These are phyloP conservation scores for Paratilapia polleni DNA, from an alignment of 2,113 vertebrate genomes.

Conservation along the genomic window DNA sequence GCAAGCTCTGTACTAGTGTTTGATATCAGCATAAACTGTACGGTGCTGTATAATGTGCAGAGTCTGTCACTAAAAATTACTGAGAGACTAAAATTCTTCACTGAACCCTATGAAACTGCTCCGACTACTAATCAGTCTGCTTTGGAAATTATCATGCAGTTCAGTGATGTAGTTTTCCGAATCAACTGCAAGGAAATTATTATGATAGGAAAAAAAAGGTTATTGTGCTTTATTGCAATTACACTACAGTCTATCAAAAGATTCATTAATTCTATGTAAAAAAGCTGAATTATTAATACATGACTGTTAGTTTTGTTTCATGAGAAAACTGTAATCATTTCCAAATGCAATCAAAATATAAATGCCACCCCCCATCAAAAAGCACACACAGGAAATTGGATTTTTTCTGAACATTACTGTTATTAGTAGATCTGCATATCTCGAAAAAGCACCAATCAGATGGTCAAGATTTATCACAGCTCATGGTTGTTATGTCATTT, in stretches of 20 bases:
- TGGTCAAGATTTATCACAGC: neutral
- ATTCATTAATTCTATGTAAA: neutral
- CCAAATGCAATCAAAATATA: neutral
- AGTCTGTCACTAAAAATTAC: constrained; percentile 20
- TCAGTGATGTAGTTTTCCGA: neutral
- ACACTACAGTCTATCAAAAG: neutral
- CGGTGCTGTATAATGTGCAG: constrained; percentile 17
- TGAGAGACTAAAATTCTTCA: neutral
- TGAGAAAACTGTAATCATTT: neutral
- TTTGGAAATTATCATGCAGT: constrained; percentile 10
- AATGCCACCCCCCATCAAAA: neutral
- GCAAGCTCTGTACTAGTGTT: neutral
- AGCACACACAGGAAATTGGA: neutral
- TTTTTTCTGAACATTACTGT: neutral
- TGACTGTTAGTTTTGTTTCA: neutral
- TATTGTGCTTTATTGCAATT: neutral
- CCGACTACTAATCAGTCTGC: neutral
- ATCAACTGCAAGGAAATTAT: neutral
- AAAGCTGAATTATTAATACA: too few species aligned
- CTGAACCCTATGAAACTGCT: neutral
- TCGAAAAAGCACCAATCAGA: neutral
- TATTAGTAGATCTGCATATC: neutral
- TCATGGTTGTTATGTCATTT: too few species aligned
- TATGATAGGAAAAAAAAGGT: neutral
- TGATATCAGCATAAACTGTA: constrained; percentile 41